These are phyloP conservation scores for Ecliptopera silaceata DNA, from an alignment of 2,888 invertebrate genomes.

Conservation along the genomic window DNA sequence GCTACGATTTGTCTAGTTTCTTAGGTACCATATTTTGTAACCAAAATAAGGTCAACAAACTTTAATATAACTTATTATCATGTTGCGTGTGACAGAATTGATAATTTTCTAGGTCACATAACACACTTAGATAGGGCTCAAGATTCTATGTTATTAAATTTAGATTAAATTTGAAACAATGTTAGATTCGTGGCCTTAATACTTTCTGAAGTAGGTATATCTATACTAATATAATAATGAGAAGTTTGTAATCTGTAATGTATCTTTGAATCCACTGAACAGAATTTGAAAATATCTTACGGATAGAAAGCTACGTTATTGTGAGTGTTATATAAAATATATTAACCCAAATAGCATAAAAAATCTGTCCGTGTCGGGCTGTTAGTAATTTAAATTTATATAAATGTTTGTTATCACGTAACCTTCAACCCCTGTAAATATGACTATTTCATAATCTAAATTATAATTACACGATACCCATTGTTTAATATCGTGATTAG, in stretches of 20 bases:
- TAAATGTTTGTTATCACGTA: neutral
- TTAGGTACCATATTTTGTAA: neutral
- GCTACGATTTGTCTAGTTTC: neutral
- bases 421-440: neutral
- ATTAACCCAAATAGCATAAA: no score
- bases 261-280: no score
- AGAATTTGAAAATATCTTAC: no score
- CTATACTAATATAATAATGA: no score
- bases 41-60: neutral
- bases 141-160: slow-evolving; percentile 1
- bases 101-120: slow-evolving; percentile 4
- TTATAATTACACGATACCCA: slow-evolving; percentile 10
- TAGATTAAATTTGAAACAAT: slow-evolving; percentile 6
- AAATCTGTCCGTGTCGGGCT: no score
- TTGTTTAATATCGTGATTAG: slow-evolving; percentile 5
- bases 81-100: neutral
- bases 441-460: slow-evolving; percentile 12
- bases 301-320: no score
- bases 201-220: neutral
- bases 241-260: no score
- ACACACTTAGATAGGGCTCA: slow-evolving; percentile 6
- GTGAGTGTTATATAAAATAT: no score
- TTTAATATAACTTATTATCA: slow-evolving; percentile 1
- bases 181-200: neutral
- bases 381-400: no score